Base-by-base conservation (phyloP, 2,888 invertebrate species). In the Laothoe populi region DNA sequence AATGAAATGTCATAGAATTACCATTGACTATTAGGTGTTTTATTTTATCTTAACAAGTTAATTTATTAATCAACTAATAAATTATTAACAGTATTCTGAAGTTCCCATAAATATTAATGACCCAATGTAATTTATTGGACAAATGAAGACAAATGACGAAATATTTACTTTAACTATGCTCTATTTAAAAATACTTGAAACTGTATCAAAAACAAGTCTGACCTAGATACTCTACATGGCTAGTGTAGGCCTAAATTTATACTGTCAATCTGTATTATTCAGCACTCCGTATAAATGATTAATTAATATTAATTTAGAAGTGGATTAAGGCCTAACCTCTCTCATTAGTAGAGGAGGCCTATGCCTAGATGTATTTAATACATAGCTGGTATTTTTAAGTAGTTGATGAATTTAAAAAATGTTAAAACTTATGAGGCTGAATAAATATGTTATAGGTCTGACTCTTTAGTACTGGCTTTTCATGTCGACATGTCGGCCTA, bases 171-270 rank as follows among this genome's bases (percentile, higher is more conserved):
- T 0, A 8, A 19, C 8, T 53, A 13, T 16, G 8, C 31, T 53
- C 5, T 48, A n/a, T n/a, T n/a, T 23, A 3, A 23, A 44, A 23
- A 23, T 23, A 48, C n/a, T 23, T 23, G 0, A 10, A 11, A 21
- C 21, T 21, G 3, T 5, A n/a, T 53, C 11, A 11, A 19, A 19
- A 35, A 53, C 53, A 21, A 35, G 35, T 35, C 11, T 53, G 35
- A 19, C 31, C 19, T 16, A 49, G 26, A 16, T 16, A 31, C 49
- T 31, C 3, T 19, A 53, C 19, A 53, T 53, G 35, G 19, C 8
- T 5, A 19, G 19, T 19, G 10, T 49, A 53, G 53, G 53, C 53
- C 53, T 53, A 53, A 53, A 35, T 53, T 19, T 26, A 31, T 31
- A 3, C 0, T 4, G 49, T 7, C 31, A 31, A 26, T 16, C 2